Percentiles rank a stretch among this genome's conserved stretches.
These are phyloP conservation scores for Aeoliscus strigatus DNA, from an alignment of 2,797 vertebrate species.

Conservation along the genomic window DNA sequence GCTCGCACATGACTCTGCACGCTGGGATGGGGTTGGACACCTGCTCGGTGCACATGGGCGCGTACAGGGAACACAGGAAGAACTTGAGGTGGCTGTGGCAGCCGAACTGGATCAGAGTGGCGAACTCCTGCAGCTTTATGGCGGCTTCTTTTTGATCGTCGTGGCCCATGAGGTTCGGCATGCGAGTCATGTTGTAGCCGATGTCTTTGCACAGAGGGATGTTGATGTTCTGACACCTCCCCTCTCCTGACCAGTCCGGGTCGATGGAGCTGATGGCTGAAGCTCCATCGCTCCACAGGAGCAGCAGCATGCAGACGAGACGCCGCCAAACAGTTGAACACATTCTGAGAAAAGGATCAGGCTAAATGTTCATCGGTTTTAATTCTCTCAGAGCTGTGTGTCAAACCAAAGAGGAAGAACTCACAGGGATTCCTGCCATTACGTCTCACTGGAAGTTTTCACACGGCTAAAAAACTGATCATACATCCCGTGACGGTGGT, in stretches of 20 bases:
- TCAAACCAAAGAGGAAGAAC: constrained; percentile 30
- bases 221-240: constrained; percentile 88
- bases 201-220: constrained; percentile 97
- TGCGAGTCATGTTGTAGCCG: constrained; percentile 95
- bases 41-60: constrained; percentile 98
- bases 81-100: constrained; percentile 95
- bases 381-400: constrained; percentile 17
- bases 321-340: constrained; percentile 35
- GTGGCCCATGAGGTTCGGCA: constrained; percentile 97
- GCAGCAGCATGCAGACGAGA: constrained; percentile 50
- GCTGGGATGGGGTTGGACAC: constrained; percentile 96
- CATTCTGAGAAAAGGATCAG: constrained; percentile 49
- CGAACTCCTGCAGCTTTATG: constrained; percentile 94
- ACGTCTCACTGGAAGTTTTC: constrained; percentile 25
- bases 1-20: constrained; percentile 95
- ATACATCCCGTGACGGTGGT: constrained; percentile 39
- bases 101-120: constrained; percentile 91
- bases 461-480: constrained; percentile 19
- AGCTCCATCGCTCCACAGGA: constrained; percentile 56
- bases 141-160: constrained; percentile 92
- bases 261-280: constrained; percentile 89
- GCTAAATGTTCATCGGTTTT: constrained; percentile 25
- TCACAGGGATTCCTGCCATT: constrained; percentile 47
- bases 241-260: constrained; percentile 85
- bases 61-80: constrained; percentile 95